A percentile compares a stretch with the other conserved stretches of the same genome.
Evolutionary conservation across 2,888 invertebrate species (phyloP).

Genomic region (Synanthedon vespiformis): DNA sequence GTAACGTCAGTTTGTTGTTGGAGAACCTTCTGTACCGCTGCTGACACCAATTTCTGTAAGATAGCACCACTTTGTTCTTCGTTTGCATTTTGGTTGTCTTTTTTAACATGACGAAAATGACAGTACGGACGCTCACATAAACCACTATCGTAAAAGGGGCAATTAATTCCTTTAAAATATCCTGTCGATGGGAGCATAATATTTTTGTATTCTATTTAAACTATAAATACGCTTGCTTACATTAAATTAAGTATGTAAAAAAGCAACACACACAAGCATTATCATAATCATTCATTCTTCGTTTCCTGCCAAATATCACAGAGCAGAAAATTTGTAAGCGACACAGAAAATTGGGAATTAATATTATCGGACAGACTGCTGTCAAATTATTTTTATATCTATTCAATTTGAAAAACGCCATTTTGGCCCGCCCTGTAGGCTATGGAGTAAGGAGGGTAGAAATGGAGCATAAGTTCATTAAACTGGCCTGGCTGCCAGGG

Average conservation of each 20-base stretch:
- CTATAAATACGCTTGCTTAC: neutral
- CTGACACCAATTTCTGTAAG: conserved; percentile 71
- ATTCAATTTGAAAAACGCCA: too few species aligned
- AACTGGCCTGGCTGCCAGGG: too few species aligned
- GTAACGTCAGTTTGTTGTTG: conserved; percentile 56
- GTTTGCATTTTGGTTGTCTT: conserved; percentile 67
- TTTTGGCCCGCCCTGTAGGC: too few species aligned
- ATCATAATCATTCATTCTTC: too few species aligned
- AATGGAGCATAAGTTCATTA: too few species aligned
- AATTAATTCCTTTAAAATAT: conserved; percentile 86
- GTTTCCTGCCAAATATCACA: too few species aligned
- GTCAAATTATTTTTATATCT: too few species aligned
- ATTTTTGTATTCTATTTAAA: conserved; percentile 4
- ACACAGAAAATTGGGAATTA: neutral
- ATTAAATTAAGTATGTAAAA: neutral
- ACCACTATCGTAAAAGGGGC: conserved; percentile 86
- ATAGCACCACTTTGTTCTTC: conserved; percentile 62
- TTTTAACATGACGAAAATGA: conserved; percentile 88
- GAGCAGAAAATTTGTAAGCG: neutral
- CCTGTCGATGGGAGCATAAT: conserved; percentile 92
- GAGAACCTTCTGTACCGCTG: conserved; percentile 73
- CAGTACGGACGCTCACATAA: conserved; percentile 91
- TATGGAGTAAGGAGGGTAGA: too few species aligned
- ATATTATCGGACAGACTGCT: too few species aligned
- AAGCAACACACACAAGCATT: too few species aligned